phyloP scores from a whole-genome alignment of 2,797 vertebrate genomes.

The Lutjanus argentimaculatus region DNA sequence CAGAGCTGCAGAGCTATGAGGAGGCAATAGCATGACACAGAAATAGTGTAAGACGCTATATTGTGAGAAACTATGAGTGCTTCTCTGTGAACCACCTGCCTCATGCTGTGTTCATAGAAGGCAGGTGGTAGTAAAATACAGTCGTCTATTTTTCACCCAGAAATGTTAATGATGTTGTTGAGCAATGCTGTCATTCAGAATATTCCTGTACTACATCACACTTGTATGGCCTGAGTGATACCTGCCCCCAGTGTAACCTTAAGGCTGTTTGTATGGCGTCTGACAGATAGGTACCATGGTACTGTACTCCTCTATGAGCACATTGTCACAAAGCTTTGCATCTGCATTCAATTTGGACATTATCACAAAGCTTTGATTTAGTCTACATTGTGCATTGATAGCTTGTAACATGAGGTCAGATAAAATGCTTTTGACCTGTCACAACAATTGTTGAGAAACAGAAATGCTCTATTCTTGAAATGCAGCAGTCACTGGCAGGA shows the following conservation, averaged over 20 bases:
- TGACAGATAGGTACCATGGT: neutral
- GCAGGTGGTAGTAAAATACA: slow-evolving; percentile 13
- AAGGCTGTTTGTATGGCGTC: neutral
- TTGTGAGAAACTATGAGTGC: neutral
- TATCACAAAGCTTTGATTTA: slow-evolving; percentile 30
- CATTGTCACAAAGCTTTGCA: slow-evolving; percentile 13
- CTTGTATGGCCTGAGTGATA: neutral
- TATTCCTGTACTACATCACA: neutral
- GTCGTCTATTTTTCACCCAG: neutral
- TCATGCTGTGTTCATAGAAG: neutral
- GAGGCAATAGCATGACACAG: neutral
- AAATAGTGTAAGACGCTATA: neutral
- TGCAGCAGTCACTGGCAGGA: slow-evolving; percentile 24
- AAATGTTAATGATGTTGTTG: slow-evolving; percentile 13
- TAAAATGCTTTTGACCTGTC: slow-evolving; percentile 45
- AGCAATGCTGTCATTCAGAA: neutral
- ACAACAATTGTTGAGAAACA: slow-evolving; percentile 23
- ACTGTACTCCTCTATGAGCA: neutral
- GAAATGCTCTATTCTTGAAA: slow-evolving; percentile 26
- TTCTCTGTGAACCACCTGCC: slow-evolving; percentile 4
- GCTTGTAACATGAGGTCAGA: slow-evolving; percentile 3
- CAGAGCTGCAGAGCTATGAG: neutral
- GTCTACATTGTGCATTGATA: slow-evolving; percentile 9
- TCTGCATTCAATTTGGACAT: slow-evolving; percentile 23
- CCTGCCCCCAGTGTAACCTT: neutral